A percentile compares a stretch with the other conserved stretches of the same genome.
phyloP scores from a whole-genome alignment of 2,888 invertebrate species.

The Brachyptera risi region DNA sequence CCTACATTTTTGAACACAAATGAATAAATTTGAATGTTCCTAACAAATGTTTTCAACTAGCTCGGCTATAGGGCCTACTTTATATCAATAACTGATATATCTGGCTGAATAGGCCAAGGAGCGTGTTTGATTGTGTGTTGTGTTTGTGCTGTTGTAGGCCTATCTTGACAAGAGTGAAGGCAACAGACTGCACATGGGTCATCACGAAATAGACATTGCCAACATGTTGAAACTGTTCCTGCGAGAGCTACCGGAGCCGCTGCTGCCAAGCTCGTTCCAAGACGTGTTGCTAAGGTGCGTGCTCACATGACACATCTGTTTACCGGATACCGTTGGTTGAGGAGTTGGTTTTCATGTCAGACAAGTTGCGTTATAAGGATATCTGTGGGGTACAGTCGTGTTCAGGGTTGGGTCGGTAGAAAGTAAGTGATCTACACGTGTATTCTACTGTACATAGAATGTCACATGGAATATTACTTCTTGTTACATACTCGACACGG shows the following conservation, averaged over 20 bases:
- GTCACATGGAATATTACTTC: no score
- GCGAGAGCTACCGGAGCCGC: conserved; percentile 77
- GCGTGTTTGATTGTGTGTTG: neutral
- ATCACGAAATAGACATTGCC: conserved; percentile 80
- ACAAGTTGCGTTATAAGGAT: no score
- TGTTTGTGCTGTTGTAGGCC: conserved; percentile 26
- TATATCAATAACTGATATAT: no score
- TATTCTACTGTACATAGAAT: neutral
- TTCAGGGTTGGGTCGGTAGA: neutral
- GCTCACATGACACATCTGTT: neutral
- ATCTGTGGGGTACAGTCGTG: neutral
- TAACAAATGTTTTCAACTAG: no score
- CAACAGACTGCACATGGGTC: conserved; percentile 40
- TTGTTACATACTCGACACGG: no score
- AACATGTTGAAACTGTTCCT: conserved; percentile 82
- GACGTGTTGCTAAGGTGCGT: conserved; percentile 60
- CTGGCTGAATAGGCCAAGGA: no score
- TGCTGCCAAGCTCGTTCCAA: conserved; percentile 69
- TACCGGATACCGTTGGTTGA: no score
- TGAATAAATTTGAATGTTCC: no score
- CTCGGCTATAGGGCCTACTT: neutral
- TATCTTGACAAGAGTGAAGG: conserved; percentile 26
- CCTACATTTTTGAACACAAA: no score
- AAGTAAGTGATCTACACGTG: neutral
- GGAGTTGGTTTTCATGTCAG: no score